These are phyloP conservation scores for Luidia sarsii DNA, from an alignment of 53 echinoderm and acorn worm species.

Conservation along the genomic window DNA sequence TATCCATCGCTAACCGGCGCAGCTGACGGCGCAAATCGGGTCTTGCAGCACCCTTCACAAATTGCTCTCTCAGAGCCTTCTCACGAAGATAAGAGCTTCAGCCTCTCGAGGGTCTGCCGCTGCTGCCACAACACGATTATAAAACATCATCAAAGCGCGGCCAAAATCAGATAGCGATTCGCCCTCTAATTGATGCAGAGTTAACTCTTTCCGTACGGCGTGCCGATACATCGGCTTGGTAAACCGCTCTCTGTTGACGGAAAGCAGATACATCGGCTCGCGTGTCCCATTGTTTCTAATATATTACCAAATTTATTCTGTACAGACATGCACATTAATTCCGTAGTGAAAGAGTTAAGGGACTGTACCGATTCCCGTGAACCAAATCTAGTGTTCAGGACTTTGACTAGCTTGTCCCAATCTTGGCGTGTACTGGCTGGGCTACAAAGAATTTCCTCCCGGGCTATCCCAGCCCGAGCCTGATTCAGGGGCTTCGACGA, in stretches of 20 bases:
- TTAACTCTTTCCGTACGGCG: no score
- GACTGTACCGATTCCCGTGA: conserved; percentile 6
- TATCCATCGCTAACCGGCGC: neutral
- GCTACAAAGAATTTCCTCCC: conserved; percentile 9
- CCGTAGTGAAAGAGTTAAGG: no score
- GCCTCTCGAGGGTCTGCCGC: conserved; percentile 4
- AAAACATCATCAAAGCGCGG: neutral
- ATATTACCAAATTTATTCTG: no score
- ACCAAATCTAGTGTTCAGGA: neutral
- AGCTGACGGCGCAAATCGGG: neutral
- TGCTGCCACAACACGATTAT: neutral
- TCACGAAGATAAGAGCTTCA: neutral
- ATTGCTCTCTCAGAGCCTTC: conserved; percentile 9
- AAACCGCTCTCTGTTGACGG: no score
- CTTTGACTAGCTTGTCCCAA: neutral
- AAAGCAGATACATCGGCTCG: no score
- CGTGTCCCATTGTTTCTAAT: no score
- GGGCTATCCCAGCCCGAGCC: neutral
- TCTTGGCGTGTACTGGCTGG: neutral
- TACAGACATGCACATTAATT: no score
- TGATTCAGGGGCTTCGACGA: no score
- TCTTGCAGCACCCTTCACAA: conserved; percentile 10
- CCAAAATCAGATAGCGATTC: neutral
- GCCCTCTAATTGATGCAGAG: conserved; percentile 15
- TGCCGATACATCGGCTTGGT: no score